phyloP scores from a whole-genome alignment of 1,140 invertebrate species.

The Hyles vespertilio region DNA sequence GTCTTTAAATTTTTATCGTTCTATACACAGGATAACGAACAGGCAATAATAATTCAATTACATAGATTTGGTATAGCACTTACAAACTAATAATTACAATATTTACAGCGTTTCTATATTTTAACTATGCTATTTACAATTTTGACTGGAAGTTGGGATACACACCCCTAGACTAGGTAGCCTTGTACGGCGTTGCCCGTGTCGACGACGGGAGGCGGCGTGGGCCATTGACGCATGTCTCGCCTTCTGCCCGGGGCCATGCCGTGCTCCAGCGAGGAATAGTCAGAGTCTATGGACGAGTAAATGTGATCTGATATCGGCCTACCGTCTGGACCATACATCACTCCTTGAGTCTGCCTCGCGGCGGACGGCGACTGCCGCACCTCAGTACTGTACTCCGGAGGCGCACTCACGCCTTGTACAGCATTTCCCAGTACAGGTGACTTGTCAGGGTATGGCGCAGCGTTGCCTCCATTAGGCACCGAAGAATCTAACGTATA shows the following conservation, averaged over 20 bases:
- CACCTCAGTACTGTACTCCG: constrained; percentile 67
- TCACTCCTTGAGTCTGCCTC: constrained; percentile 66
- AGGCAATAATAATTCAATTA: constrained; percentile 71
- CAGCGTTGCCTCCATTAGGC: constrained; percentile 75
- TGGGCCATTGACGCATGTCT: constrained; percentile 65
- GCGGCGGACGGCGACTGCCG: constrained; percentile 69
- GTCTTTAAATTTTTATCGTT: constrained; percentile 73
- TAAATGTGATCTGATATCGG: constrained; percentile 91
- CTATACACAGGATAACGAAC: constrained; percentile 74
- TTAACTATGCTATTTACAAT: constrained; percentile 57
- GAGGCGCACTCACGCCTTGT: constrained; percentile 73
- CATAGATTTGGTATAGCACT: constrained; percentile 74
- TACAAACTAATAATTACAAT: constrained; percentile 70
- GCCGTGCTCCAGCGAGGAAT: constrained; percentile 75
- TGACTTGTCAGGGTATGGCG: constrained; percentile 69
- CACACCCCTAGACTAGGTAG: constrained; percentile 67
- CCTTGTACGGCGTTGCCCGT: constrained; percentile 67
- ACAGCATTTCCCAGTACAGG: constrained; percentile 64
- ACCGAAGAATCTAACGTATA: constrained; percentile 83
- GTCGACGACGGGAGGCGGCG: constrained; percentile 61
- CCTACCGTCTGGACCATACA: constrained; percentile 73
- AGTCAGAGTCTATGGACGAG: constrained; percentile 91
- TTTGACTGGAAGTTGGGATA: constrained; percentile 65
- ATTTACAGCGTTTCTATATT: constrained; percentile 52
- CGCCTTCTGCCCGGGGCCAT: constrained; percentile 66